These are phyloP conservation scores for Camelus bactrianus DNA, from an alignment of 2,113 vertebrate genomes.

Conservation along the genomic window DNA sequence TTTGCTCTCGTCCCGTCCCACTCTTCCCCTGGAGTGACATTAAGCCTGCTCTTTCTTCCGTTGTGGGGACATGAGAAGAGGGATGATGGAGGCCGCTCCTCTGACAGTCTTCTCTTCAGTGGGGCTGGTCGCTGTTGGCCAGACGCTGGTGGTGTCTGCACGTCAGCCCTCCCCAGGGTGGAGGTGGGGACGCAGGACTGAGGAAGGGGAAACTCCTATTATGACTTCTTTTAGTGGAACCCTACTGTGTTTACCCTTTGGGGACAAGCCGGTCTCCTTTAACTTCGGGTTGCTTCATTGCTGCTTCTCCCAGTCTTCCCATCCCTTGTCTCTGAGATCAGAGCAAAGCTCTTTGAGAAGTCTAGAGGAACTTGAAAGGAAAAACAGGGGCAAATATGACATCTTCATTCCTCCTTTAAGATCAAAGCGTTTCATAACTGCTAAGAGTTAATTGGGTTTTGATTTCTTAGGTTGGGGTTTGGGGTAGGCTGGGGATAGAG, in stretches of 20 bases:
- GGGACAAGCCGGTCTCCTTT: not conserved
- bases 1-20: not conserved
- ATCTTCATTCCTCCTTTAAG: not conserved
- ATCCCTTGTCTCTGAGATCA: not conserved
- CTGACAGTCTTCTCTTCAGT: not conserved
- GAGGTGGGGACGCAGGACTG: not conserved
- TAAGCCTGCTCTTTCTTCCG: not conserved
- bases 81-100: not conserved
- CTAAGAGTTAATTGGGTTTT: not conserved
- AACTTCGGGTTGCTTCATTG: not conserved
- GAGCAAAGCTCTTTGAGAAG: not conserved
- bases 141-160: accelerated
- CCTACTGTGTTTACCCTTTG: not conserved
- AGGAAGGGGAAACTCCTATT: not conserved
- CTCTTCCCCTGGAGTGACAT: not conserved
- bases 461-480: not conserved
- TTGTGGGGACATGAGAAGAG: not conserved
- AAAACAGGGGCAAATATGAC: not conserved
- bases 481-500: not conserved
- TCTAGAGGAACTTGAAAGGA: not conserved
- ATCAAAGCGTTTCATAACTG: not conserved
- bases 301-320: not conserved
- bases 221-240: not conserved
- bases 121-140: not conserved
- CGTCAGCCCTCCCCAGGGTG: not conserved